Conservation (phyloP, 2,113 vertebrate genomes). For the Pagrus major region DNA sequence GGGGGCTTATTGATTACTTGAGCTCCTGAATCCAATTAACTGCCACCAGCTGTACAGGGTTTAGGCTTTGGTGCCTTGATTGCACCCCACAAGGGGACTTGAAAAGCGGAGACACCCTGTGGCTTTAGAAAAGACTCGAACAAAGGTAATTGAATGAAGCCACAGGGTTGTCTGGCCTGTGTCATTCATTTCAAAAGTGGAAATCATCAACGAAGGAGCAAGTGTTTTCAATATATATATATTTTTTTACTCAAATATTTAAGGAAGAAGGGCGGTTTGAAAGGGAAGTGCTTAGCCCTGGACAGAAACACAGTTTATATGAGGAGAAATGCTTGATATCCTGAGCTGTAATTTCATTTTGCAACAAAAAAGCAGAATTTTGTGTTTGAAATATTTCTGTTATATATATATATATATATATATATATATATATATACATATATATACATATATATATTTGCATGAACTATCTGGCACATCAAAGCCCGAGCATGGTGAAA, state of each 20-base stretch:
- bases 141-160: conserved; percentile 43
- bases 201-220: not conserved
- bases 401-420: no score
- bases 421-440: no score
- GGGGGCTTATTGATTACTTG: conserved; percentile 65
- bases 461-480: conserved; percentile 15
- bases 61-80: conserved; percentile 45
- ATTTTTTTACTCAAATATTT: not conserved
- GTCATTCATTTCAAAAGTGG: conserved; percentile 14
- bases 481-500: not conserved
- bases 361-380: not conserved
- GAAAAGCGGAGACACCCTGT: conserved; percentile 43
- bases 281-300: not conserved
- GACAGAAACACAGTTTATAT: not conserved
- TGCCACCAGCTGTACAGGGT: conserved; percentile 30
- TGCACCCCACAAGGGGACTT: conserved; percentile 44
- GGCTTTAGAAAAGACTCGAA: conserved; percentile 41
- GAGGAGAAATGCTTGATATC: not conserved
- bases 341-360: not conserved
- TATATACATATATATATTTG: no score
- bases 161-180: conserved; percentile 1
- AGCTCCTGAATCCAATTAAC: conserved; percentile 65
- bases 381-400: not conserved
- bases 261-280: not conserved
- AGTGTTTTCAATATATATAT: not conserved